Evolutionary conservation across 2,797 vertebrate species (phyloP).

Genomic region (Pangasius sanitwongsei): DNA sequence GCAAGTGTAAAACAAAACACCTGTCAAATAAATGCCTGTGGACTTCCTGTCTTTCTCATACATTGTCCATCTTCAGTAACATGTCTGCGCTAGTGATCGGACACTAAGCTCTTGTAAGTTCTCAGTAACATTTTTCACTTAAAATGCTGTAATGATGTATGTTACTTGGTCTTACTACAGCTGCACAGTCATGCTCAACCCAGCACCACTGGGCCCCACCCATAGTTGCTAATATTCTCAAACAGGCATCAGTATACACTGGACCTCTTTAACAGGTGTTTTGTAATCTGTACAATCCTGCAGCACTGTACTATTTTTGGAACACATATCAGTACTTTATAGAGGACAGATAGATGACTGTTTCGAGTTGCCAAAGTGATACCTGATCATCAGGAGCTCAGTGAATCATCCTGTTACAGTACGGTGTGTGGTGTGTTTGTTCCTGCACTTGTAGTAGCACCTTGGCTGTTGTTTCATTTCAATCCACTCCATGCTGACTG

Average conservation of each 20-base stretch:
- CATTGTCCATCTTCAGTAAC: conserved; percentile 25
- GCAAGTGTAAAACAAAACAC: not conserved
- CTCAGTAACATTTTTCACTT: conserved; percentile 34
- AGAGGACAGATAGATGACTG: conserved; percentile 56
- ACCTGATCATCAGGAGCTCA: conserved; percentile 63
- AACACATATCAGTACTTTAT: conserved; percentile 63
- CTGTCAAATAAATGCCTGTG: conserved; percentile 18
- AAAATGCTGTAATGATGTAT: conserved; percentile 39
- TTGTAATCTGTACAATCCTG: conserved; percentile 65
- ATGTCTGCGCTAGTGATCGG: conserved; percentile 29
- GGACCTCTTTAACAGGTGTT: conserved; percentile 60
- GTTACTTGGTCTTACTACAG: conserved; percentile 38
- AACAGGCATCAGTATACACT: conserved; percentile 39
- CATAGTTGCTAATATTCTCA: conserved; percentile 65
- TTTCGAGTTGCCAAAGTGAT: conserved; percentile 88
- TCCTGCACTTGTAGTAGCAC: conserved; percentile 70
- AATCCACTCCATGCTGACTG: conserved; percentile 68
- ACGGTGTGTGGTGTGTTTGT: conserved; percentile 63
- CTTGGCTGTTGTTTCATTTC: conserved; percentile 65
- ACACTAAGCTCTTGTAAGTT: conserved; percentile 29
- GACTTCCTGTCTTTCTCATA: conserved; percentile 8
- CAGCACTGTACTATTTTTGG: conserved; percentile 78
- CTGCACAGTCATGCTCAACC: conserved; percentile 38
- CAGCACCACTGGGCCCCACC: conserved; percentile 37
- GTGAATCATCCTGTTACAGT: conserved; percentile 62